These are phyloP conservation scores for Rhyzopertha dominica DNA, from an alignment of 1,140 invertebrate species.

Conservation along the genomic window DNA sequence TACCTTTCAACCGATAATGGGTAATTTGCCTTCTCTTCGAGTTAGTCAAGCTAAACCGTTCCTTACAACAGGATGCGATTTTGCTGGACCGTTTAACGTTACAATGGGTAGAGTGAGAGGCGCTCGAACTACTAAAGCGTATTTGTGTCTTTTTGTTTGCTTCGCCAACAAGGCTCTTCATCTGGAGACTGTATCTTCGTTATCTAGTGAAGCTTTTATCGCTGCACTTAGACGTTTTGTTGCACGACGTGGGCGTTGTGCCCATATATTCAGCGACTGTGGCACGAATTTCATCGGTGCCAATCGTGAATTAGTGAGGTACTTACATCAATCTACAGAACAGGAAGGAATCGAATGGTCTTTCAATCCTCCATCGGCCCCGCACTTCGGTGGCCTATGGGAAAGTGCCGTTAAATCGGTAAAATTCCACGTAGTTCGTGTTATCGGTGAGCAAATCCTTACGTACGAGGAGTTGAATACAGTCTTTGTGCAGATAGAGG, in stretches of 20 bases:
- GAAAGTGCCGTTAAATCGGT: conserved; percentile 37
- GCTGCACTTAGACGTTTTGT: conserved; percentile 41
- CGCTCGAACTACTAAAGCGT: conserved; percentile 32
- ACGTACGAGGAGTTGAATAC: conserved; percentile 23
- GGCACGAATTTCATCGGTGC: conserved; percentile 44
- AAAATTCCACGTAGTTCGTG: conserved; percentile 25
- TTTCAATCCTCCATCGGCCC: not conserved
- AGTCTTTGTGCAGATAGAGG: conserved; percentile 26
- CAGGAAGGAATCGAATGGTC: not conserved
- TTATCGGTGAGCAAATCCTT: conserved; percentile 15
- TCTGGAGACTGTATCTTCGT: conserved; percentile 32
- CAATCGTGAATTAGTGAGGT: conserved; percentile 1
- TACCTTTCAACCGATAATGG: conserved; percentile 15
- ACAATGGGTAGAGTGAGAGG: conserved; percentile 17
- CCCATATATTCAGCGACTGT: conserved; percentile 39
- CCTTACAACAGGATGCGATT: conserved; percentile 32
- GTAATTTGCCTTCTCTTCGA: conserved; percentile 23
- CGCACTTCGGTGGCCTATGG: conserved; percentile 16
- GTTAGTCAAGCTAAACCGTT: conserved; percentile 34
- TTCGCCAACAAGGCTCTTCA: conserved; percentile 37
- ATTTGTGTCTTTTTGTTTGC: conserved; percentile 43
- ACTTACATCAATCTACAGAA: not conserved
- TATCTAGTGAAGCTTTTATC: conserved; percentile 42
- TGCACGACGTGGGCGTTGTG: conserved; percentile 26
- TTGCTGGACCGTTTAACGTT: conserved; percentile 32